Evolutionary conservation across 2,888 invertebrate species (phyloP).

Genomic region (Tortrix viridana): DNA sequence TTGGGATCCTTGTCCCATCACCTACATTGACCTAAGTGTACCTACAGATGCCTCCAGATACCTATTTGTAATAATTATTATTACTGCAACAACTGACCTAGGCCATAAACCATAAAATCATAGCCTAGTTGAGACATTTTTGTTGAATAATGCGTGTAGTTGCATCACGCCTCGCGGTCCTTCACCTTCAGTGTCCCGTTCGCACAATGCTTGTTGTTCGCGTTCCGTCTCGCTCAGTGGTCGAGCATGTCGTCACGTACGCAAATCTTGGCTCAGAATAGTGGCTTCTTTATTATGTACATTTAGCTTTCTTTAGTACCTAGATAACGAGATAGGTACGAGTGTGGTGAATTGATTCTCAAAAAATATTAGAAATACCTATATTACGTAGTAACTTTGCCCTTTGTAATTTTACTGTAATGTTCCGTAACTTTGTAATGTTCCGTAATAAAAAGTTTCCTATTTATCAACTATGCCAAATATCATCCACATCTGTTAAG

Average conservation of each 20-base stretch:
- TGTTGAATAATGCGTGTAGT: background rate
- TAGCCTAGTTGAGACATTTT: slow-evolving; percentile 1
- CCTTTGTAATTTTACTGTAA: no score
- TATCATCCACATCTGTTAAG: no score
- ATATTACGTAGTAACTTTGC: no score
- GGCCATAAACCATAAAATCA: slow-evolving; percentile 6
- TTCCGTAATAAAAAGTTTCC: no score
- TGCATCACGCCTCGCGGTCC: slow-evolving; percentile 40
- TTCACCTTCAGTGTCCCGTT: slow-evolving; percentile 42
- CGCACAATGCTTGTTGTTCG: slow-evolving; percentile 21
- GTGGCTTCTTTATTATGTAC: background rate
- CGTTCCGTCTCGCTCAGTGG: slow-evolving; percentile 21
- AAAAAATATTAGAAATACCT: no score
- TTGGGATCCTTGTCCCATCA: no score
- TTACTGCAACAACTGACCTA: background rate
- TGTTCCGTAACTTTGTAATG: no score
- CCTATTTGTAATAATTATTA: background rate
- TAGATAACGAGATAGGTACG: background rate
- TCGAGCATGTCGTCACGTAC: slow-evolving; percentile 51
- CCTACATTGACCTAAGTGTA: no score
- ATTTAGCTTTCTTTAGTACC: background rate
- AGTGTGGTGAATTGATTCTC: background rate
- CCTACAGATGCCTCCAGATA: background rate
- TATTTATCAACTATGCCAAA: no score
- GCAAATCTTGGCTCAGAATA: slow-evolving; percentile 29